A percentile compares a stretch with the other conserved stretches of the same genome.
These are phyloP conservation scores for Eueremaeus valkanovi DNA, from an alignment of 2,888 invertebrate genomes.

Conservation along the genomic window DNA sequence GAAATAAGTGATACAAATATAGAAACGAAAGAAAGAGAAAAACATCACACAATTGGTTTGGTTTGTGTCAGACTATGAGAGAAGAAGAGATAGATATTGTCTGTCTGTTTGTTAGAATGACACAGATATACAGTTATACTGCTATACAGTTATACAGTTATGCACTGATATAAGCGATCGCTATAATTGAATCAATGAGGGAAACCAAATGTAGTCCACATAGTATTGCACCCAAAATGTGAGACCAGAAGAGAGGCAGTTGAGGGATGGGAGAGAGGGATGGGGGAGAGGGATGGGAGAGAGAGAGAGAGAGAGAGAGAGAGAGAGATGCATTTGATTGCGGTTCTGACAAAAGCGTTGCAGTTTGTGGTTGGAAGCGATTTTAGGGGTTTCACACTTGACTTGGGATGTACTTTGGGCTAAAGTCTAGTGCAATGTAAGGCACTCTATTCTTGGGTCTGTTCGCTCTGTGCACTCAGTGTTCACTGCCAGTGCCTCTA, in stretches of 20 bases:
- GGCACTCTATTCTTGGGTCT: slow-evolving; percentile 18
- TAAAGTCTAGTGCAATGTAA: slow-evolving; percentile 1
- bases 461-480: neutral
- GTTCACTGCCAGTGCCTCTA: too few relatives aligned
- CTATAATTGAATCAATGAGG: slow-evolving; percentile 33
- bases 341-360: neutral
- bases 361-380: slow-evolving; percentile 12
- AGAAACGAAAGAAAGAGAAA: neutral
- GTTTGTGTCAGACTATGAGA: neutral
- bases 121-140: too few relatives aligned
- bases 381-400: slow-evolving; percentile 33
- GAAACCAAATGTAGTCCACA: slow-evolving; percentile 1
- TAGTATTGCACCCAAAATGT: neutral
- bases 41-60: slow-evolving; percentile 8
- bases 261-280: neutral
- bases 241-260: too few relatives aligned
- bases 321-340: neutral
- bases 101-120: too few relatives aligned
- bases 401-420: slow-evolving; percentile 31
- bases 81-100: slow-evolving; percentile 10
- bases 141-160: neutral
- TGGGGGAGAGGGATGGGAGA: slow-evolving; percentile 11
- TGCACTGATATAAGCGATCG: slow-evolving; percentile 16
- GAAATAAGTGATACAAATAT: slow-evolving; percentile 15
- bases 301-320: slow-evolving; percentile 27